Evolutionary conservation across 2,797 vertebrate species (phyloP), one percentile per base, ranked within the genome.

Genomic region (Decapterus maruadsi): DNA sequence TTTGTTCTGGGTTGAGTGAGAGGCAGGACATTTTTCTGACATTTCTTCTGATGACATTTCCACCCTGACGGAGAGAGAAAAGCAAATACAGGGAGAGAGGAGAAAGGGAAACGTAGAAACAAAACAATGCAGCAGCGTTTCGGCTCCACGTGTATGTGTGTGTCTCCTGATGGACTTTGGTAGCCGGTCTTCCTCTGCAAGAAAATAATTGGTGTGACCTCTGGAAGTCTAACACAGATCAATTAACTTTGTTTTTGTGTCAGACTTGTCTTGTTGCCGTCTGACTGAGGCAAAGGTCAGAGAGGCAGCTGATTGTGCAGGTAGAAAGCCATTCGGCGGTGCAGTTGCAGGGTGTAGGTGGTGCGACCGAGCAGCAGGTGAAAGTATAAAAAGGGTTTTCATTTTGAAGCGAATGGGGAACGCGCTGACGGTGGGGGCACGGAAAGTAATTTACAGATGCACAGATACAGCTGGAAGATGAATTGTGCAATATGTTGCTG

Each of bases 121-220:
- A 77, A 72, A 83, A 76, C 56, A 66, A 26, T 46, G 20, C 51
- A 61, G 45, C 42, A 61, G 45, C 42, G 51, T 50, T 59, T 63
- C 42, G 1, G 67, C 72, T 75, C 68, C 59, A 68, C 0, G 3
- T 26, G 26, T 26, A 3, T 26, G 31, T 34, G 31, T 34, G 31
- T 34, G 8, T 88, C 55, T 85, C 62, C 48, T 62, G 77, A 84
- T 62, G 16, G 69, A 73, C 65, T 67, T 61, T 31, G 65, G 71
- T 65, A 62, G 82, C 76, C 67, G 78, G 36, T 81, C 72, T 65
- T 72, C 54, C 40, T 80, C 76, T 77, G 40, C 75, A 74, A 14
- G 76, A 51, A 87, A 81, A 78, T 91, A 91, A 91, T 90, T 90
- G 87, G 81, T 43, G 65, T 81, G 86, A 93, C 88, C 84, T 89